phyloP scores from a whole-genome alignment of 1,140 invertebrate genomes.

The Saccostrea echinata region DNA sequence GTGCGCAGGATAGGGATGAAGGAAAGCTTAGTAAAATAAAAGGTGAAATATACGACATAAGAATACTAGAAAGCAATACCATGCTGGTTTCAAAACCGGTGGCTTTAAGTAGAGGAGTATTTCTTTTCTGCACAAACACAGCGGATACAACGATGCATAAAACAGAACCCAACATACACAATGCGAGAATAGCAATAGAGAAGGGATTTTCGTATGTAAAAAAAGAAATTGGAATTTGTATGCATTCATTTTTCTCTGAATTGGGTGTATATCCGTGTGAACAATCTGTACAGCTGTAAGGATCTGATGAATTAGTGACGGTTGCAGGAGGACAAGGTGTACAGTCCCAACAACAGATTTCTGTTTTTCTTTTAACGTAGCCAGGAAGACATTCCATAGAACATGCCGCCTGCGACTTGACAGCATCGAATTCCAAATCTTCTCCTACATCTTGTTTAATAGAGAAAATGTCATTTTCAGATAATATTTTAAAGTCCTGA shows the following conservation, averaged over 20 bases:
- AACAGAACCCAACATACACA: slow-evolving; percentile 81
- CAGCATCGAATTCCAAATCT: not conserved
- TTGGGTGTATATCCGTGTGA: slow-evolving; percentile 63
- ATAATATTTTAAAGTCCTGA: not conserved
- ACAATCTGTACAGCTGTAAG: slow-evolving; percentile 60
- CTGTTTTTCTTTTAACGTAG: not conserved
- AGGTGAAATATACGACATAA: slow-evolving; percentile 62
- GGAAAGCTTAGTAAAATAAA: slow-evolving; percentile 80
- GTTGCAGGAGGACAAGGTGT: slow-evolving; percentile 61
- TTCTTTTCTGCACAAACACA: slow-evolving; percentile 60
- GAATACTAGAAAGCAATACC: slow-evolving; percentile 67
- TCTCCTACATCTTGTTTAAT: not conserved
- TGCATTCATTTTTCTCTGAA: slow-evolving; percentile 81
- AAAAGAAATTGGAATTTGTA: slow-evolving; percentile 67
- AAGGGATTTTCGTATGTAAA: slow-evolving; percentile 67
- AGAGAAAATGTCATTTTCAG: not conserved
- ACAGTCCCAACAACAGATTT: slow-evolving; percentile 64
- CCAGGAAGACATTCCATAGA: not conserved
- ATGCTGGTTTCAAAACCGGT: slow-evolving; percentile 67
- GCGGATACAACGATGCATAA: slow-evolving; percentile 54
- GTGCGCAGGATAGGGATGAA: slow-evolving; percentile 86
- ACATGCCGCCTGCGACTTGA: not conserved
- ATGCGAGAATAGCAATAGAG: slow-evolving; percentile 79
- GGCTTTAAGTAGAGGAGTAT: slow-evolving; percentile 71
- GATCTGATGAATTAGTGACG: slow-evolving; percentile 39